Base-by-base conservation (phyloP, 2,888 invertebrate species). In the Escarpia spicata region DNA sequence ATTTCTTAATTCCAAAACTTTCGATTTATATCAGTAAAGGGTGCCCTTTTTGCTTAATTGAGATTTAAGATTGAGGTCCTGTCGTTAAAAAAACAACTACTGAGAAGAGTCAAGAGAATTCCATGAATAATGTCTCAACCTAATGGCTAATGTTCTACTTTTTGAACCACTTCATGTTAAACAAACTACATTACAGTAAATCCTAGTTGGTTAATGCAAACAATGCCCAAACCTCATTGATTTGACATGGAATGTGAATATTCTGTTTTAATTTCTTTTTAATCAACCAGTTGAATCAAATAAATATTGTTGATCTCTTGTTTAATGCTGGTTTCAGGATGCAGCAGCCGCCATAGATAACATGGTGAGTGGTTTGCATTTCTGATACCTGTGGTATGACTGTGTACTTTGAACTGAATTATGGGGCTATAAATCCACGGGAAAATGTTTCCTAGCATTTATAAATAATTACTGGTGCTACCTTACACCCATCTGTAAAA, bases 311-410 rank as follows among this genome's bases (percentile, higher is more conserved):
- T 90, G 8, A 58, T 90, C 91, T 91, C 92, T 43, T n/a, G 90
- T 90, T 10, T 45, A 31, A 90, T 92, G 90, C 19, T 94, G 60
- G 91, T 94, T 94, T 4, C 94, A 96, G 96, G 99, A 99, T 97
- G 99, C 99, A n/a, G 98, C 98, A 15, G 98, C 99, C 60, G 99
- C 99, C 91, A 99, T 99, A 95, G 99, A 99, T 96, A 99, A 99
- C 96, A 99, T 99, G 99, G 98, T 98, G 97, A 95, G 75, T 75
- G n/a, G 75, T 19, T 96, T 93, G 44, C 43, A 19, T 19, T 91
- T 43, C 44, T 6, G 19, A 91, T 91, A 91, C 4, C 91, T 91
- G n/a, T 92, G 52, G 58, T 60, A n/a, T 19, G 44, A 58, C 60
- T 26, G 6, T 8, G 19, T 91, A 52, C 12, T 52, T 52, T 52